These are phyloP conservation scores for Argyra leucocephala DNA, from an alignment of 2,888 invertebrate species.

Conservation along the genomic window DNA sequence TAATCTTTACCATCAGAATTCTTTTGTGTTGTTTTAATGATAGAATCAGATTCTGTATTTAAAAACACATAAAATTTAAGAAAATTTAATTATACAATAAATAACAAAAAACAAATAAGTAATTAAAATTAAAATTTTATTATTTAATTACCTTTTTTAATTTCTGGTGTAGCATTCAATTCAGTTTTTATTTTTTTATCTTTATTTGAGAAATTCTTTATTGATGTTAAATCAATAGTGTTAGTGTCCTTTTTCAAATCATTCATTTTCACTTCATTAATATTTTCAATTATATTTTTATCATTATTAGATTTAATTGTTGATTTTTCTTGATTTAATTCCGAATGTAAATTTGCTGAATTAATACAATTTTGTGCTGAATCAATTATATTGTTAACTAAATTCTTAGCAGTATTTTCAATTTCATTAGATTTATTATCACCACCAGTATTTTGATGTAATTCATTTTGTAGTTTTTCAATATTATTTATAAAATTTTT, in stretches of 20 bases:
- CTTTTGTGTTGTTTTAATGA: background rate
- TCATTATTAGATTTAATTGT: too few relatives aligned
- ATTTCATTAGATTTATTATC: background rate
- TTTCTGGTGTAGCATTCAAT: background rate
- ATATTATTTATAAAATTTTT: background rate
- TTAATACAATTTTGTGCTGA: background rate
- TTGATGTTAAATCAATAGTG: too few relatives aligned
- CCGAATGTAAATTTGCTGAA: background rate
- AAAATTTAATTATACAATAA: background rate
- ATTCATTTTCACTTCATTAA: too few relatives aligned
- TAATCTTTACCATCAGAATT: background rate
- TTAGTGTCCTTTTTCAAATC: too few relatives aligned
- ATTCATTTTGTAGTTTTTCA: background rate
- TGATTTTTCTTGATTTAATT: background rate
- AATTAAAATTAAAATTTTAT: background rate
- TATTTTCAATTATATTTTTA: too few relatives aligned
- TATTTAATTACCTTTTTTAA: background rate
- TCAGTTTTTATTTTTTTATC: too few relatives aligned
- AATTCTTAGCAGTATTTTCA: background rate
- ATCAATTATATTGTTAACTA: background rate
- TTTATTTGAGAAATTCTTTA: too few relatives aligned
- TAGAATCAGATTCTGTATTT: background rate
- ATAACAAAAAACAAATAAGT: too few relatives aligned
- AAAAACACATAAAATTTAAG: background rate
- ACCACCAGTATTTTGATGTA: background rate